Evolutionary conservation across 1,140 invertebrate species (phyloP).

Genomic region (Drosophila sproati): DNA sequence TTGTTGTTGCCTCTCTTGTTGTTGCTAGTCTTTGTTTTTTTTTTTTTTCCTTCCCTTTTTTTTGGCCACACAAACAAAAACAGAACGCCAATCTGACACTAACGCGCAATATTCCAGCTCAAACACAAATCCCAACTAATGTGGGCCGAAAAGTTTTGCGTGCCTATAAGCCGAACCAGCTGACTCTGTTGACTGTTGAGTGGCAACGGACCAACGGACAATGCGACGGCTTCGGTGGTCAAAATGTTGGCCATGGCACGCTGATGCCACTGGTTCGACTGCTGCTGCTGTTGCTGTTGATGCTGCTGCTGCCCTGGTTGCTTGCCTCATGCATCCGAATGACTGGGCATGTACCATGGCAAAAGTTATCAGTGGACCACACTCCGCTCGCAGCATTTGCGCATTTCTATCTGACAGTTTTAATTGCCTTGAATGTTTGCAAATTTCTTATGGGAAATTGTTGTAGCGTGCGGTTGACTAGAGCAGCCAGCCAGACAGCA

Average conservation of each 20-base stretch:
- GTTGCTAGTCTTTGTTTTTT: constrained; percentile 32
- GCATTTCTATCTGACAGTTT: constrained; percentile 73
- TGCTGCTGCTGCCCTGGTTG: constrained; percentile 3
- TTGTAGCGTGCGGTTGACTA: constrained; percentile 75
- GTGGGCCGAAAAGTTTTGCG: constrained; percentile 79
- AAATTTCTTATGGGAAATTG: constrained; percentile 77
- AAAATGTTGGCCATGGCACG: constrained; percentile 73
- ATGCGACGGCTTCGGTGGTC: constrained; percentile 49
- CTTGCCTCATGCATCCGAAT: neutral
- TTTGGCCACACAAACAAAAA: constrained; percentile 54
- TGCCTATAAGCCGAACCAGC: constrained; percentile 61
- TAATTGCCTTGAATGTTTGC: constrained; percentile 81
- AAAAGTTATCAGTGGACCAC: constrained; percentile 72
- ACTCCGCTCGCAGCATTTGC: constrained; percentile 23
- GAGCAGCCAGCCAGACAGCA: constrained; percentile 15
- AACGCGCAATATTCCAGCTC: constrained; percentile 74
- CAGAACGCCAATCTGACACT: constrained; percentile 72
- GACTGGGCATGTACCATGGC: constrained; percentile 49
- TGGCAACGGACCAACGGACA: constrained; percentile 46
- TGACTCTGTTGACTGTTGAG: constrained; percentile 80
- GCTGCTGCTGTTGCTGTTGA: constrained; percentile 11
- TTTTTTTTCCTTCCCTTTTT: constrained; percentile 31
- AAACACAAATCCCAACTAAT: constrained; percentile 82
- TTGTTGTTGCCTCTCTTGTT: constrained; percentile 49
- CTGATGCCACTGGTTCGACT: constrained; percentile 38